phyloP scores from a whole-genome alignment of 2,888 invertebrate species.

The Bhutanitis thaidina region DNA sequence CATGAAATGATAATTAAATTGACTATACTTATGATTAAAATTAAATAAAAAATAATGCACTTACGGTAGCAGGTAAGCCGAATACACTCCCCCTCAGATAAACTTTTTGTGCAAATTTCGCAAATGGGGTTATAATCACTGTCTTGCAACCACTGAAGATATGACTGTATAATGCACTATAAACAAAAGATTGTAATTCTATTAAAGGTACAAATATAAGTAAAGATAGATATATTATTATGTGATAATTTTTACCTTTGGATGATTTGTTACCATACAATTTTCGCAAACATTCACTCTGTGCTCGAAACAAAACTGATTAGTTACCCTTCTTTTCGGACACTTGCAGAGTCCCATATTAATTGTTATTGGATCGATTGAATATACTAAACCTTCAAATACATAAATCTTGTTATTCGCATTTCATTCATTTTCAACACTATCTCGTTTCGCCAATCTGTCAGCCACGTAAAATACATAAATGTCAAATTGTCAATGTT shows the following conservation, averaged over 20 bases:
- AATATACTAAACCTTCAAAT: too few species aligned
- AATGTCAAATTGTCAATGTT: conserved; percentile 24
- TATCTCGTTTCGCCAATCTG: conserved; percentile 17
- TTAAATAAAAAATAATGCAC: conserved; percentile 39
- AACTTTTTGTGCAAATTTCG: conserved; percentile 90
- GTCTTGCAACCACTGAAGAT: conserved; percentile 98
- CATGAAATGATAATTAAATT: too few species aligned
- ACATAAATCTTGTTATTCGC: too few species aligned
- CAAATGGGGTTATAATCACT: conserved; percentile 98
- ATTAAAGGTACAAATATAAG: background rate
- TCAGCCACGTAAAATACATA: conserved; percentile 33
- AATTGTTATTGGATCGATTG: too few species aligned
- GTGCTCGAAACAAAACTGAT: conserved; percentile 99
- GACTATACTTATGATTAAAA: too few species aligned
- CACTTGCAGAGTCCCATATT: conserved; percentile 99
- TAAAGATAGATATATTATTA: background rate
- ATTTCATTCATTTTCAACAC: too few species aligned
- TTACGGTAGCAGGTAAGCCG: conserved; percentile 96
- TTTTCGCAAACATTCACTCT: conserved; percentile 99
- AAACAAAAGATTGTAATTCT: conserved; percentile 37
- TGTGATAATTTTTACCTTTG: conserved; percentile 83
- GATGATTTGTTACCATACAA: conserved; percentile 98
- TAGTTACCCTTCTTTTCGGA: conserved; percentile 97
- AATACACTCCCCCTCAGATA: conserved; percentile 91
- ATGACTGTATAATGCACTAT: conserved; percentile 98